Evolutionary conservation across 2,113 vertebrate genomes (phyloP).

Genomic region (Blennius ocellaris): DNA sequence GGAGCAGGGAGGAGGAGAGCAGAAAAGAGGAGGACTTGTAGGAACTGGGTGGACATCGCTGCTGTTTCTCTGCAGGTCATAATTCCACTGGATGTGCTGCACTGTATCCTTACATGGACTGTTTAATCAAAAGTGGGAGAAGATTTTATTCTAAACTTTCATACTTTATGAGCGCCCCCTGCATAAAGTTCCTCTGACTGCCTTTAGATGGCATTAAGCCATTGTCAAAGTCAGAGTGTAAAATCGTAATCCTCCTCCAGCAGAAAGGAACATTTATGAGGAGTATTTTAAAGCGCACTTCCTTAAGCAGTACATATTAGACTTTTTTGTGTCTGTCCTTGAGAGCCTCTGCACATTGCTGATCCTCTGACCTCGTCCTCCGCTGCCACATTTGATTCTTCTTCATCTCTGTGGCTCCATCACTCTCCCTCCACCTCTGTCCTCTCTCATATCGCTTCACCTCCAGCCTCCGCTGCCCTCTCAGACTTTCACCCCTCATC

Average conservation of each 20-base stretch:
- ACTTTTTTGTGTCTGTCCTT: not conserved
- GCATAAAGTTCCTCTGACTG: conserved; percentile 1
- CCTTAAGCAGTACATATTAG: too few relatives aligned
- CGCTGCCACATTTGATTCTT: conserved; percentile 7
- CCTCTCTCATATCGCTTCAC: conserved; percentile 41
- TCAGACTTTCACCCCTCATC: conserved; percentile 7
- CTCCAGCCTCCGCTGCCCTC: not conserved
- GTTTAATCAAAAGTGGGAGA: conserved; percentile 12
- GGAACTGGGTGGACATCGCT: not conserved
- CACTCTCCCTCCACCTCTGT: conserved; percentile 38
- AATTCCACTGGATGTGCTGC: not conserved
- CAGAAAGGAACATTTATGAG: not conserved
- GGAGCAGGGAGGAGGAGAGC: not conserved
- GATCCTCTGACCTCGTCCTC: conserved; percentile 22
- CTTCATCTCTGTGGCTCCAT: conserved; percentile 33
- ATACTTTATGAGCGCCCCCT: not conserved
- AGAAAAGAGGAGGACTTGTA: not conserved
- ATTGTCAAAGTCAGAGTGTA: conserved; percentile 13
- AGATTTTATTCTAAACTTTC: not conserved
- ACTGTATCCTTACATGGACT: conserved; percentile 7
- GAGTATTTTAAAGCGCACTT: not conserved
- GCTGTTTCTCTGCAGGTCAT: not conserved
- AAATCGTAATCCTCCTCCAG: conserved; percentile 12
- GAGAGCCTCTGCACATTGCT: not conserved
- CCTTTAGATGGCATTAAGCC: conserved; percentile 25